Base-by-base conservation (phyloP, 37 sponge, comb jelly and placozoan genomes). In the Theonella swinhoei region DNA sequence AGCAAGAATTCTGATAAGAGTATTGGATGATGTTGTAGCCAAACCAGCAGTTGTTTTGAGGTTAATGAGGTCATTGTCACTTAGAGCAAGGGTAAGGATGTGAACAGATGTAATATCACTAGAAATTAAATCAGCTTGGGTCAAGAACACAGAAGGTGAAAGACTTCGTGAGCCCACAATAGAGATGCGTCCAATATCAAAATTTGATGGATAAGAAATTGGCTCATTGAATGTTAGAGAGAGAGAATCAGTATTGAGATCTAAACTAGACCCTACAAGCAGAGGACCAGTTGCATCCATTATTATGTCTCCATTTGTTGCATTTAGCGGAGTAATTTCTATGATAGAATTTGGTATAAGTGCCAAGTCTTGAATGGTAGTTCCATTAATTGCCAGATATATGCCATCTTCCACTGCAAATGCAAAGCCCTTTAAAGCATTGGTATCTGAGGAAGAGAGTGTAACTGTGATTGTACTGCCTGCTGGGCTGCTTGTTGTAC, bases 141-240 rank as follows among this genome's bases (percentile, higher is more conserved):
- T 67, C 17, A 89, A 67, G 8, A 72, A 42, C 4, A 85, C 65
- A 28, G 62, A 63, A 34, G 75, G 62, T 65, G 74, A 35, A 41
- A 11, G 14, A 2, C 28, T 4, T 26, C 42, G 9, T 42, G 80
- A 42, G 23, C 58, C 69, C 37, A 70, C 63, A 42, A 90, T 68
- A 5, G 62, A 78, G 61, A 96, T 68, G 20, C 63, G 69, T 0
- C 66, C 38, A 7, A 72, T 32, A 60, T 88, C 40, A 24, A 96
- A 61, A 22, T 87, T 69, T 47, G 54, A 47, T 47, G 54, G 54
- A 47, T 47, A 47, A 14, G 54, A 47, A 14, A 47, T 14, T 47
- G 54, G 54, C 60, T 96, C 94, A 76, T 87, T 74, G 73, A 96
- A 96, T 26, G 82, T 74, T 0, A 96, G 85, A 17, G 74, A 73